A percentile compares a stretch with the other conserved stretches of the same genome.
Evolutionary conservation across 2,113 vertebrate species (phyloP).

Genomic region (Hippocampus mohnikei): DNA sequence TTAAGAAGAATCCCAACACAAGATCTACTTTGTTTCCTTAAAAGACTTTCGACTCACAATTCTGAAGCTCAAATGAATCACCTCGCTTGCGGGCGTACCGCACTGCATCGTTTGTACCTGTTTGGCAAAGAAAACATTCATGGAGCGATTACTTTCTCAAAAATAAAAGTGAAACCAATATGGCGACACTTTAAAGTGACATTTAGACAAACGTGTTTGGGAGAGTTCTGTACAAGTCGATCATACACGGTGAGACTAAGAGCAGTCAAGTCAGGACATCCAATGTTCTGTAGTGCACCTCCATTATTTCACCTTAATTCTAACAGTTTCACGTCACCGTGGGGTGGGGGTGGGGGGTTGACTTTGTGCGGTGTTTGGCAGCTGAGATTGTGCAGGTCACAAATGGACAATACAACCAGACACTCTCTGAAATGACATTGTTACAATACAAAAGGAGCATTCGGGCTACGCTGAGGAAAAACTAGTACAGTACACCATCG

Average conservation of each 20-base stretch:
- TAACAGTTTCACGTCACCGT: slow-evolving; percentile 1
- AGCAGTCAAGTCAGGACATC: slow-evolving; percentile 8
- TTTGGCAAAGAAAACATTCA: slow-evolving; percentile 68
- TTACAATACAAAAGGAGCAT: not conserved
- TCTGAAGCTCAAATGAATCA: slow-evolving; percentile 25
- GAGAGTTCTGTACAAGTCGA: slow-evolving; percentile 4
- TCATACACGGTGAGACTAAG: slow-evolving; percentile 4
- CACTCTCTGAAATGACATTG: not conserved
- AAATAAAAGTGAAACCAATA: slow-evolving; percentile 41
- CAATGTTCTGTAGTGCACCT: not conserved
- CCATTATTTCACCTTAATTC: not conserved
- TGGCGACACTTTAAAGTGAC: slow-evolving; percentile 41
- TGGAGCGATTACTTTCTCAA: slow-evolving; percentile 27
- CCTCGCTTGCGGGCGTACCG: slow-evolving; percentile 47
- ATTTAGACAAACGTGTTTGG: not conserved
- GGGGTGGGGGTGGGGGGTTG: not conserved
- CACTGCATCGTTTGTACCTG: slow-evolving; percentile 55
- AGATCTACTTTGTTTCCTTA: slow-evolving; percentile 9
- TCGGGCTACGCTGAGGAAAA: not conserved
- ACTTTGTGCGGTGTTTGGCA: slow-evolving; percentile 33
- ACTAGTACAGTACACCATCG: too few species aligned
- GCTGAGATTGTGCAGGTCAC: slow-evolving; percentile 21
- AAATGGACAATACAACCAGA: slow-evolving; percentile 15
- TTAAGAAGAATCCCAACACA: slow-evolving; percentile 37
- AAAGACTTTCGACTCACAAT: slow-evolving; percentile 37